A percentile compares a stretch with the other conserved stretches of the same genome.
Evolutionary conservation across 2,797 vertebrate species (phyloP).

Genomic region (Heliangelus exortis): DNA sequence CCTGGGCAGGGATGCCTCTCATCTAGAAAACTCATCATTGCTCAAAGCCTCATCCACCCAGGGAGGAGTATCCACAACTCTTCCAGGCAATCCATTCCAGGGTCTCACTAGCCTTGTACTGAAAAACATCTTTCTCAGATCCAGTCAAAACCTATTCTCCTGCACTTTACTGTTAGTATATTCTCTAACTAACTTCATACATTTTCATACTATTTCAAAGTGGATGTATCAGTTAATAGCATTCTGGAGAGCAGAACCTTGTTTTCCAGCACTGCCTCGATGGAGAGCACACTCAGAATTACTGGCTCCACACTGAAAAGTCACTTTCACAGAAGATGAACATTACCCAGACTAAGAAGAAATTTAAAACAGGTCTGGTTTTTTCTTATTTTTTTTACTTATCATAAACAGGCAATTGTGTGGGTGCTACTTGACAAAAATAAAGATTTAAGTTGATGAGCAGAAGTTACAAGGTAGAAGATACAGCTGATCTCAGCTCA

Average conservation of each 20-base stretch:
- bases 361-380: background rate
- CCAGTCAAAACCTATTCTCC: too few species aligned
- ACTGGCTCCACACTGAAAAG: background rate
- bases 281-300: background rate
- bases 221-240: background rate
- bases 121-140: too few species aligned
- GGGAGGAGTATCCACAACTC: too few species aligned
- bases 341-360: background rate
- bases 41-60: too few species aligned
- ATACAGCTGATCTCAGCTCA: background rate
- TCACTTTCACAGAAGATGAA: background rate
- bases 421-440: background rate
- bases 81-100: too few species aligned
- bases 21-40: too few species aligned
- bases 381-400: background rate
- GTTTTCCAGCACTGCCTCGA: background rate
- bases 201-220: background rate
- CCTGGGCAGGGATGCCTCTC: too few species aligned
- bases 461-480: background rate
- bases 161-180: background rate
- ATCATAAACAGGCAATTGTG: background rate
- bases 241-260: background rate
- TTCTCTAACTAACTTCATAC: background rate
- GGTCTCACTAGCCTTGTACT: too few species aligned
- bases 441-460: background rate